Base-by-base conservation (phyloP, 1,140 invertebrate species). In the Aphelinus certus region DNA sequence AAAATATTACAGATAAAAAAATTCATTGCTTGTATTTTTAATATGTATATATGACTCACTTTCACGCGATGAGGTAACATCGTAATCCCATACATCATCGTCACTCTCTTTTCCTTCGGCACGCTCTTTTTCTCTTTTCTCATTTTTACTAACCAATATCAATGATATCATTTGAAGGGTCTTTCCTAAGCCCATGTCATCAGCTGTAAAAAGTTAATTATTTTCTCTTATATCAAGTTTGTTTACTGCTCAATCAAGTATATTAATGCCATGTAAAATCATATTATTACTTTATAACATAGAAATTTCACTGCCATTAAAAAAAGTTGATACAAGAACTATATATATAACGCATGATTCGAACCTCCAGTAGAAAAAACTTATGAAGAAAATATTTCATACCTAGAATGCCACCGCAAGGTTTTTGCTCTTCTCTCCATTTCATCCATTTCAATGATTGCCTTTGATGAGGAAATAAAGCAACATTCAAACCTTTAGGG, bases 161-260 rank as follows among this genome's bases (percentile, higher is more conserved):
- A 97, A 84, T 0, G 96, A 91, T 73, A 99, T 95, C 93, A 97
- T 96, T 0, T 95, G 96, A 2, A 98, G 84, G 0, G 97, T 98
- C 88, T 98, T 98, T 1, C 95, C 96, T 0, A 96, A 86, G 48
- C 97, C 97, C 97, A 98, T 98, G 83, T 98, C 97, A 88, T 98
- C 97, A 66, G 96, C 96, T 91, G 81, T 73, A 84, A 85, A 48
- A 53, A 53, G 9, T 53, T 53, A 0, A 53, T 53, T 53, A 53
- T 53, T 53, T 53, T 53, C 51, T 6, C 26, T 26, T 26, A 26
- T 26, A 26, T 26, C 26, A 26, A 26, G 26, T 26, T 26, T 26
- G 26, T 26, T 26, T 26, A 26, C 26, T 26, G 26, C 26, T 26
- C 26, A 26, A 26, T 26, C 26, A 26, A 26, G 26, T 26, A 26